These are phyloP conservation scores for Diaphora mendica DNA, from an alignment of 2,888 invertebrate species.

Conservation along the genomic window DNA sequence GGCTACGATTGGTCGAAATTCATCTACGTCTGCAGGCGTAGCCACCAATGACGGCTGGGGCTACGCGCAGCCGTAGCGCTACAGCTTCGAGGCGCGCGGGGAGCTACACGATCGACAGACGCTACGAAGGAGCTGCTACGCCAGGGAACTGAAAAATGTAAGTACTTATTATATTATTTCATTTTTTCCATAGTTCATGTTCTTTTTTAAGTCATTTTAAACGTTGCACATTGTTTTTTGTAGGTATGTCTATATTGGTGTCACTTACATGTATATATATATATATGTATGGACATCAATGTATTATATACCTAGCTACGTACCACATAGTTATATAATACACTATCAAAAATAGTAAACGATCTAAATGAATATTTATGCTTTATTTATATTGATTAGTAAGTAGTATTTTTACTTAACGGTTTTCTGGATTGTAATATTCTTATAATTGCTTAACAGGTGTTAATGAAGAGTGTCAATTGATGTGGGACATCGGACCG, in stretches of 20 bases:
- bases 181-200: slow-evolving; percentile 24
- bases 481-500: slow-evolving; percentile 73
- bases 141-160: slow-evolving; percentile 80
- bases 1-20: slow-evolving; percentile 71
- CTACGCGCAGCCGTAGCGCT: slow-evolving; percentile 82
- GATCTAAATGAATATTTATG: not conserved
- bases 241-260: slow-evolving; percentile 31
- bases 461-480: slow-evolving; percentile 68
- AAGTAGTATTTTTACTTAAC: not conserved
- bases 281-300: slow-evolving; percentile 37
- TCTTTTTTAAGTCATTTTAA: slow-evolving; percentile 12
- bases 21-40: slow-evolving; percentile 69
- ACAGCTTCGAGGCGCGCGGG: slow-evolving; percentile 74
- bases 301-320: slow-evolving; percentile 16
- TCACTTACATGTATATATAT: slow-evolving; percentile 17
- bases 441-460: slow-evolving; percentile 50
- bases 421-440: not conserved
- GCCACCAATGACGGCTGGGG: slow-evolving; percentile 74
- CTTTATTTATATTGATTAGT: not conserved
- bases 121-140: slow-evolving; percentile 78
- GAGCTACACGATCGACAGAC: slow-evolving; percentile 81
- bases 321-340: slow-evolving; percentile 16
- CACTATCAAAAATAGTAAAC: not conserved
- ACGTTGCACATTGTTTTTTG: slow-evolving; percentile 19
- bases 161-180: slow-evolving; percentile 59